Percentiles rank a stretch among this genome's conserved stretches.
phyloP scores from a whole-genome alignment of 2,113 vertebrate genomes.

The Lasiurus cinereus region DNA sequence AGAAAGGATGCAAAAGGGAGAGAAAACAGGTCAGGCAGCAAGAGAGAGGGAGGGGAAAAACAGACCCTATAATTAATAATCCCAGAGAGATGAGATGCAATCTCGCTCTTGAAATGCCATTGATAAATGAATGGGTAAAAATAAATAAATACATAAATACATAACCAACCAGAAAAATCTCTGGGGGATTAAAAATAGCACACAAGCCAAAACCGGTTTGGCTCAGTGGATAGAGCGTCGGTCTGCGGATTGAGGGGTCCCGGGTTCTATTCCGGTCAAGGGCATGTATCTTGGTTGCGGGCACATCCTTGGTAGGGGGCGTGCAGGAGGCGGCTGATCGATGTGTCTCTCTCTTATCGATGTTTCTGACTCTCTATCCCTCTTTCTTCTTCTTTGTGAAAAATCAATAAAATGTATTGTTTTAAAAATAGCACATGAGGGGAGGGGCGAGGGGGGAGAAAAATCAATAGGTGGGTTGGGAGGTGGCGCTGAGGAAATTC shows the following conservation, averaged over 20 bases:
- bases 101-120: not conserved
- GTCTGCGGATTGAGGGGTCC: no score
- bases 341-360: no score
- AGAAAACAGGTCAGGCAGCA: not conserved
- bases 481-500: not conserved
- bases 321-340: no score
- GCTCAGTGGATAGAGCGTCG: no score
- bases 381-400: no score
- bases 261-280: no score
- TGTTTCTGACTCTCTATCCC: no score
- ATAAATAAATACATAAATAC: no score
- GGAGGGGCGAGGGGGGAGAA: fast-evolving
- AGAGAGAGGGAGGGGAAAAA: not conserved
- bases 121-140: not conserved
- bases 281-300: no score
- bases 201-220: no score
- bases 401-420: no score
- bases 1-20: not conserved
- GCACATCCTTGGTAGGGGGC: no score
- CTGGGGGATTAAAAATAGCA: not conserved
- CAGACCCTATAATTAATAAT: not conserved
- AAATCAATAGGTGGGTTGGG: not conserved
- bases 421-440: not conserved
- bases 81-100: not conserved
- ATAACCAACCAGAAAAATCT: not conserved